Conservation (phyloP, 2,113 vertebrate genomes). For the Dipodomys merriami region DNA sequence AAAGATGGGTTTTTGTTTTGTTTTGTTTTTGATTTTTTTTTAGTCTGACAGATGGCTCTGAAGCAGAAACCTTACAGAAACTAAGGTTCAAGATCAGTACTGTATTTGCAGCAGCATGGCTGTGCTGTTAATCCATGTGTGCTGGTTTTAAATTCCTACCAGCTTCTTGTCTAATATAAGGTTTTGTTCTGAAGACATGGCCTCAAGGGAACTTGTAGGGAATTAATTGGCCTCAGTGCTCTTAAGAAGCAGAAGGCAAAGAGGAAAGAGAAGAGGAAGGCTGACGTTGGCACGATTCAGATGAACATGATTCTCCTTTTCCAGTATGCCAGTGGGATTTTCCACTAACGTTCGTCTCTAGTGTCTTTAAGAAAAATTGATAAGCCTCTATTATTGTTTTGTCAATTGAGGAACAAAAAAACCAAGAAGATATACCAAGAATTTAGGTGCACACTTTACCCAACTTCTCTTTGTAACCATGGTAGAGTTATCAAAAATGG, state of each 20-base stretch:
- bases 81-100: accelerated
- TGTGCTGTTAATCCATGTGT: background rate
- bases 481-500: background rate
- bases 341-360: background rate
- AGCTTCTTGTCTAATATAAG: background rate
- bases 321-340: background rate
- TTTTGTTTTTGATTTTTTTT: too few species aligned
- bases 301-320: accelerated
- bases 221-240: background rate
- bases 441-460: background rate
- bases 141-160: background rate
- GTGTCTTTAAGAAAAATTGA: background rate
- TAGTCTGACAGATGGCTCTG: too few species aligned
- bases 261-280: background rate
- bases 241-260: background rate
- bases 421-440: background rate
- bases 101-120: accelerated
- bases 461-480: background rate
- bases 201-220: background rate
- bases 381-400: background rate
- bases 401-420: background rate
- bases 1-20: too few species aligned
- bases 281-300: background rate
- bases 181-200: background rate
- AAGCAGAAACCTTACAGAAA: background rate